Conservation (phyloP, 2,797 vertebrate species). For the Gallinago nigripennis region DNA sequence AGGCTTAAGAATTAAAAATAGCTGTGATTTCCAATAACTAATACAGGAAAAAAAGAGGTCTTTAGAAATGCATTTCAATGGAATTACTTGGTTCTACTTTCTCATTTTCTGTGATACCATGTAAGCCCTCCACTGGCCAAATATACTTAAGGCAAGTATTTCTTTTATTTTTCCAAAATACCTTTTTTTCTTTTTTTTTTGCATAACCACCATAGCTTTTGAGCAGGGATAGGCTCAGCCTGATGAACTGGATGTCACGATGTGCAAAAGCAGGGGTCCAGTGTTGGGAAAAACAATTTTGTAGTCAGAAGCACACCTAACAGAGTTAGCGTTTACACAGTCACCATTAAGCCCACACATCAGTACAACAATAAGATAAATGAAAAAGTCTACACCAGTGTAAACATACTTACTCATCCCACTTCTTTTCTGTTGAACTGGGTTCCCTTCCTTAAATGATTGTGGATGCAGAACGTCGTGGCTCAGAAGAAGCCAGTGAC, state of each 20-base stretch:
- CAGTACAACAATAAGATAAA: background rate
- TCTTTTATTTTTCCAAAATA: background rate
- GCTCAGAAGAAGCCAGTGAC: conserved; percentile 12
- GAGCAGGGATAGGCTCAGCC: background rate
- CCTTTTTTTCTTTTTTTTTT: background rate
- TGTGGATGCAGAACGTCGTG: background rate
- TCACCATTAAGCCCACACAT: background rate
- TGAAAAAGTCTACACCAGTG: background rate
- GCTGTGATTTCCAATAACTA: background rate
- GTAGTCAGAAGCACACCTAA: background rate
- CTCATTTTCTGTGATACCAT: background rate
- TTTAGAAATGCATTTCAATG: background rate
- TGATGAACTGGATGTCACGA: background rate
- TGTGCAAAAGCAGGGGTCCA: background rate
- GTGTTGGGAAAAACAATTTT: background rate
- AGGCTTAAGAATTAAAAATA: background rate
- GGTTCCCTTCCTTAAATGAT: background rate
- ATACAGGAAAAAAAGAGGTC: background rate
- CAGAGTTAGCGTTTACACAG: background rate
- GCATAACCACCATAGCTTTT: background rate
- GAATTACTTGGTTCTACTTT: background rate
- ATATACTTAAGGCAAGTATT: background rate
- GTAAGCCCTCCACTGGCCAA: background rate
- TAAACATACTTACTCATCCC: background rate
- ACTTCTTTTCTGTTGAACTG: background rate